A percentile compares a stretch with the other conserved stretches of the same genome.
These are phyloP conservation scores for Apamea sordens DNA, from an alignment of 2,888 invertebrate genomes.

Conservation along the genomic window DNA sequence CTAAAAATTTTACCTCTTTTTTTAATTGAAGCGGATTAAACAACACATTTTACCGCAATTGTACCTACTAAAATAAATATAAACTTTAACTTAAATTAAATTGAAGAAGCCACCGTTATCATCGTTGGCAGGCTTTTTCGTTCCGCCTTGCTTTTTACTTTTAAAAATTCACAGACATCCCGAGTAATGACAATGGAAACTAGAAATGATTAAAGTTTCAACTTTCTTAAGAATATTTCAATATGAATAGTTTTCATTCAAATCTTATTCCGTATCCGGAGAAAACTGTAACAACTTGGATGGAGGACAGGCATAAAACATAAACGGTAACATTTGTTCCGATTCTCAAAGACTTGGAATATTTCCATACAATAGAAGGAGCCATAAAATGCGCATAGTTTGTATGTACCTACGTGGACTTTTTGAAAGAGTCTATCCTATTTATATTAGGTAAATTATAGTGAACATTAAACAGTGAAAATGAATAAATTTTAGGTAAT, in stretches of 20 bases:
- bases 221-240: constrained; percentile 25
- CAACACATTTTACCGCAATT: neutral
- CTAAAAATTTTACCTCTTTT: constrained; percentile 3
- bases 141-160: neutral
- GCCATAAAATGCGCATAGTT: constrained; percentile 37
- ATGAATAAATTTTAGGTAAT: neutral
- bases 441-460: neutral
- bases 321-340: constrained; percentile 42
- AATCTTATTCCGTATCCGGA: constrained; percentile 31
- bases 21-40: neutral
- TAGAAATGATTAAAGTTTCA: constrained; percentile 14
- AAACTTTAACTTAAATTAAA: neutral
- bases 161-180: neutral
- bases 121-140: neutral
- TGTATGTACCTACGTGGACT: constrained; percentile 1
- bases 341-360: constrained; percentile 32
- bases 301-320: constrained; percentile 33
- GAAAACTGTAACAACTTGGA: constrained; percentile 36
- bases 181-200: constrained; percentile 20
- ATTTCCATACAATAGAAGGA: constrained; percentile 35
- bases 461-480: neutral
- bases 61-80: neutral
- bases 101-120: too few species aligned
- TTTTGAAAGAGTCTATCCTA: neutral
- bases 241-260: constrained; percentile 40